These are phyloP conservation scores for Spilarctia lutea DNA, from an alignment of 2,888 invertebrate genomes.

Conservation along the genomic window DNA sequence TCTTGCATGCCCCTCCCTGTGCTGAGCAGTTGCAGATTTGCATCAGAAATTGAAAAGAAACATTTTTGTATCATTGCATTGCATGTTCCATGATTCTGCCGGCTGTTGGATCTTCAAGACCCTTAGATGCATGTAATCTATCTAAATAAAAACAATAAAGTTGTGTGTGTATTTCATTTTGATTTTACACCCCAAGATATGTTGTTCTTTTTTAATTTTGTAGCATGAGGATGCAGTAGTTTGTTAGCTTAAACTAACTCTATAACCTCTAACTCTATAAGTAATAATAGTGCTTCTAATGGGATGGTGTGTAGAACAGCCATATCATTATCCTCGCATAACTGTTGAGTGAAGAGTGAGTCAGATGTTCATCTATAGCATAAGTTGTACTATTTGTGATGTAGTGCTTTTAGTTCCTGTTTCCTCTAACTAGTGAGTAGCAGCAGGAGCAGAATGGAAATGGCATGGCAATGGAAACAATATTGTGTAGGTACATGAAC, in stretches of 20 bases:
- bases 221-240: neutral
- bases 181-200: neutral
- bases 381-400: neutral
- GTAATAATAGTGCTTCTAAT: neutral
- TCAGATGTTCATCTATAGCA: neutral
- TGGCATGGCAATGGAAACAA: neutral
- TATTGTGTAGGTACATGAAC: neutral
- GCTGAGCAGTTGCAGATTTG: constrained; percentile 13
- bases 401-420: neutral
- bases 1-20: constrained; percentile 25
- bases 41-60: constrained; percentile 4
- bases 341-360: neutral
- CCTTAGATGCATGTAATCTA: constrained; percentile 15
- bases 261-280: neutral
- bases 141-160: constrained; percentile 10
- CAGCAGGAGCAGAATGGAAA: no score
- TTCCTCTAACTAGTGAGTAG: neutral
- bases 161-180: constrained; percentile 12
- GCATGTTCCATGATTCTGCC: constrained; percentile 9
- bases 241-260: neutral
- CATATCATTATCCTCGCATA: neutral
- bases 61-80: constrained; percentile 3
- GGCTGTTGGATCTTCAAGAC: constrained; percentile 5
- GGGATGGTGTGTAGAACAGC: neutral
- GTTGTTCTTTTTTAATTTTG: neutral